These are phyloP conservation scores for Drosophila testacea DNA, from an alignment of 2,888 invertebrate genomes.

Conservation along the genomic window DNA sequence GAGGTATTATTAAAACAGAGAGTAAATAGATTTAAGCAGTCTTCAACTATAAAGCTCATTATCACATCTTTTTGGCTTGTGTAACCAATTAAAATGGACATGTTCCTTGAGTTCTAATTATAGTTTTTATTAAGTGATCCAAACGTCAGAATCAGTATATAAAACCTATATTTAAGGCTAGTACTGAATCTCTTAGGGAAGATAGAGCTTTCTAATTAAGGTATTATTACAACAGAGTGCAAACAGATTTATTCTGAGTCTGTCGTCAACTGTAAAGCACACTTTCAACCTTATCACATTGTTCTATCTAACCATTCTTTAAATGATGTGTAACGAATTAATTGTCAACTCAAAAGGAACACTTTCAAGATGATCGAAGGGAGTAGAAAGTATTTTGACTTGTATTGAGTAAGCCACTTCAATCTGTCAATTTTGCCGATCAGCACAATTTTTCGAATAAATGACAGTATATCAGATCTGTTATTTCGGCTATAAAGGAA, in stretches of 20 bases:
- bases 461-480: constrained; percentile 1
- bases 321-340: constrained; percentile 34
- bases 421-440: constrained; percentile 6
- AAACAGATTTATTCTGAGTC: not conserved
- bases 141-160: too few species aligned
- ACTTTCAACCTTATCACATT: not conserved
- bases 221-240: constrained; percentile 6
- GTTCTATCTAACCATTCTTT: not conserved
- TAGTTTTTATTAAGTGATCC: too few species aligned
- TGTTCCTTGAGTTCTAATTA: too few species aligned
- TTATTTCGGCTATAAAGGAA: not conserved
- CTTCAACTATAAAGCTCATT: too few species aligned
- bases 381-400: constrained; percentile 19
- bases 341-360: constrained; percentile 36
- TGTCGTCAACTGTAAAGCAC: not conserved
- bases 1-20: too few species aligned
- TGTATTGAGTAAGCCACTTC: constrained; percentile 35
- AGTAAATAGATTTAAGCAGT: too few species aligned
- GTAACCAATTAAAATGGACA: too few species aligned
- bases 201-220: constrained; percentile 12
- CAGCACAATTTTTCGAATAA: not conserved
- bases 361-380: constrained; percentile 11
- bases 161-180: too few species aligned
- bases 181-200: too few species aligned
- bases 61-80: too few species aligned